These are phyloP conservation scores for Eulemur coronatus DNA, from an alignment of 2,797 vertebrate genomes.

Conservation along the genomic window DNA sequence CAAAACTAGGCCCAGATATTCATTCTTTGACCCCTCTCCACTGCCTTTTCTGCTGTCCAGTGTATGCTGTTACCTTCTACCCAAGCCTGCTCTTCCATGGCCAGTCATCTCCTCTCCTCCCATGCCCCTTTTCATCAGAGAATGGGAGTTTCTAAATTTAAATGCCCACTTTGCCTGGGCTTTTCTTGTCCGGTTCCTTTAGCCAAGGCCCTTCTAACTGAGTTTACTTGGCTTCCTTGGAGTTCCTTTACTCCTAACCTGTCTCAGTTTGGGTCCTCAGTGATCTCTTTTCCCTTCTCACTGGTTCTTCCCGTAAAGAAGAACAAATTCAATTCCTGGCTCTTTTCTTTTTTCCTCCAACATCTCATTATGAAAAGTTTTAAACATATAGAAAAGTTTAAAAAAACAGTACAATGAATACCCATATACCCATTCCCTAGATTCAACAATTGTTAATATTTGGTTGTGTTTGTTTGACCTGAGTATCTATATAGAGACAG, in stretches of 20 bases:
- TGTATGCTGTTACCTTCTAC: background rate
- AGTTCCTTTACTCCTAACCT: background rate
- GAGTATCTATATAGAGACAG: background rate
- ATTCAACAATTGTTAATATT: background rate
- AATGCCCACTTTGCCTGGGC: background rate
- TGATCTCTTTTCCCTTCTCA: background rate
- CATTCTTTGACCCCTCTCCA: background rate
- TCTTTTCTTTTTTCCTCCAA: background rate
- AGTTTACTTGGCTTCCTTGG: background rate
- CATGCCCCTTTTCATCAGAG: background rate
- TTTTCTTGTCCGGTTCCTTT: background rate
- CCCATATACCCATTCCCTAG: background rate
- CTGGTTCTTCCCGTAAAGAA: conserved; percentile 17
- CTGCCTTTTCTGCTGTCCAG: background rate
- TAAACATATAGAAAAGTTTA: conserved; percentile 5
- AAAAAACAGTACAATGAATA: background rate
- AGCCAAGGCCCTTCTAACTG: background rate
- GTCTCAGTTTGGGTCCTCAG: background rate
- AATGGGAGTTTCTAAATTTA: background rate
- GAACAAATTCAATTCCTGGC: background rate
- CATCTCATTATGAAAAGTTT: background rate
- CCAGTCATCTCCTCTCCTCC: background rate
- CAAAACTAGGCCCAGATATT: background rate
- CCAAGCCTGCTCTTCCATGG: background rate
- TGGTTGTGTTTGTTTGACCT: background rate